phyloP scores from a whole-genome alignment of 2,888 invertebrate species.

The Adineta ricciae region DNA sequence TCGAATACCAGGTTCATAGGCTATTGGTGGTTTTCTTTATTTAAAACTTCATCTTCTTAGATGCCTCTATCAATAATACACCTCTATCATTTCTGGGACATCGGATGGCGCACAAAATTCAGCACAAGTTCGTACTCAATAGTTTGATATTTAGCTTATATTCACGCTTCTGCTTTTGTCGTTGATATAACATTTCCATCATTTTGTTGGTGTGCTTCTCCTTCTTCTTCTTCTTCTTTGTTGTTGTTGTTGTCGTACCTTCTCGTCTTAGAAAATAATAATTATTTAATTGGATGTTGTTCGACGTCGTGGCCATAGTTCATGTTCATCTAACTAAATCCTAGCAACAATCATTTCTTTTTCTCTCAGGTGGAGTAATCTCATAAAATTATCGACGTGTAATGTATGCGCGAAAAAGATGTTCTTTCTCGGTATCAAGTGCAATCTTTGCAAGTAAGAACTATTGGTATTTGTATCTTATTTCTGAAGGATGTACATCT shows the following conservation, averaged over 20 bases:
- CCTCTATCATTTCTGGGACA: not conserved
- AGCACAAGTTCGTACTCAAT: slow-evolving; percentile 3
- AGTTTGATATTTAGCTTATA: not conserved
- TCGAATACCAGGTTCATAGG: not conserved
- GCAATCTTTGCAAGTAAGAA: slow-evolving; percentile 3
- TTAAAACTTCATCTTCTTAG: not conserved
- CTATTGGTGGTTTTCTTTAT: not conserved
- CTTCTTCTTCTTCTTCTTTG: too few species aligned
- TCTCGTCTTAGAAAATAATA: not conserved
- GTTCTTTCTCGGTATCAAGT: not conserved
- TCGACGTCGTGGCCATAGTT: too few species aligned
- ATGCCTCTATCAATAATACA: not conserved
- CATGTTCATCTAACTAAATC: not conserved
- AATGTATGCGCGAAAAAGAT: not conserved
- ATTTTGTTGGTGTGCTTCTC: too few species aligned
- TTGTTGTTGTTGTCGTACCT: not conserved
- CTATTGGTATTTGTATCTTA: not conserved
- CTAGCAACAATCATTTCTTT: not conserved
- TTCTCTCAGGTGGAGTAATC: slow-evolving; percentile 12
- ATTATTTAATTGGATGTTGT: not conserved
- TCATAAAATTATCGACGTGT: slow-evolving; percentile 13
- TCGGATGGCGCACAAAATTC: slow-evolving; percentile 16
- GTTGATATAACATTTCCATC: not conserved
- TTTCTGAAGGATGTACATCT: not conserved
- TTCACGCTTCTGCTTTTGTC: not conserved